Percentiles rank a stretch among this genome's conserved stretches.
Evolutionary conservation across 2,113 vertebrate species (phyloP).

Genomic region (Salvelinus namaycush): DNA sequence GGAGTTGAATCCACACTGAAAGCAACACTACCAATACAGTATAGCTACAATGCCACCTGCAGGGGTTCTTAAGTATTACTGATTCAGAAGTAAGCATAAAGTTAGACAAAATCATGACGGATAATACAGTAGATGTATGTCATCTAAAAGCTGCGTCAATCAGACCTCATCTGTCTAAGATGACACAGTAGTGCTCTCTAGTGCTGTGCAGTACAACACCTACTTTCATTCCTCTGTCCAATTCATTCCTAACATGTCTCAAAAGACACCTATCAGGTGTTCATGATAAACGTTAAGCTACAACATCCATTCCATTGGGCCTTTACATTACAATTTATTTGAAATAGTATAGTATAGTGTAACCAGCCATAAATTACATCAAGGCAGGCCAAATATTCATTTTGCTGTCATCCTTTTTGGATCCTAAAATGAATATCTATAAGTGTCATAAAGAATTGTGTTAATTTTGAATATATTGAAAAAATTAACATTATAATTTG

Average conservation of each 20-base stretch:
- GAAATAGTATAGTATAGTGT: background rate
- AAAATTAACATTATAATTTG: background rate
- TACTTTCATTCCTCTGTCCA: background rate
- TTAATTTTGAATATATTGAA: background rate
- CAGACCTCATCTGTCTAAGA: background rate
- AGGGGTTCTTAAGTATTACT: background rate
- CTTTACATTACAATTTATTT: background rate
- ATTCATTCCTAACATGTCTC: background rate
- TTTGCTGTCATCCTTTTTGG: background rate
- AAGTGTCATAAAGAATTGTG: background rate
- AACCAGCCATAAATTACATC: background rate
- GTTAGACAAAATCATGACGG: background rate
- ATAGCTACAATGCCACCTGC: background rate
- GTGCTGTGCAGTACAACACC: constrained; percentile 6
- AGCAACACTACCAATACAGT: background rate
- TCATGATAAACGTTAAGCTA: background rate
- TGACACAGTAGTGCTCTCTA: constrained; percentile 40
- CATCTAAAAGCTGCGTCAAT: background rate
- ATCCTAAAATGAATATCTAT: background rate
- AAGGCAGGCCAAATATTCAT: background rate
- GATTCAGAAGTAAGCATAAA: background rate
- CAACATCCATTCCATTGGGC: background rate
- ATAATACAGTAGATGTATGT: background rate
- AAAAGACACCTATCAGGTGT: background rate
- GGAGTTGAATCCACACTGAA: background rate